phyloP scores from a whole-genome alignment of 2,888 invertebrate genomes.

The Melieria crassipennis region DNA sequence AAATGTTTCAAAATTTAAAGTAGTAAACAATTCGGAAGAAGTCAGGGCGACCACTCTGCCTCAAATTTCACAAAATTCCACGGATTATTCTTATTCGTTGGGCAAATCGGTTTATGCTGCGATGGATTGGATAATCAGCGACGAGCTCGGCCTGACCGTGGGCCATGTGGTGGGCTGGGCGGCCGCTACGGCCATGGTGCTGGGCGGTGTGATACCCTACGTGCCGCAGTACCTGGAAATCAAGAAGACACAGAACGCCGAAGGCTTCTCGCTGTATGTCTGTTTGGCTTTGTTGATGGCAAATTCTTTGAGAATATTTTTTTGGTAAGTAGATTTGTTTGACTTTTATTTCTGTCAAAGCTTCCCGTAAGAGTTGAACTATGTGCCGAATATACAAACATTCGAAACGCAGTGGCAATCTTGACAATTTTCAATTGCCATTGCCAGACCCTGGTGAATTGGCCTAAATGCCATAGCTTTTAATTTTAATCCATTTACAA shows the following conservation, averaged over 20 bases:
- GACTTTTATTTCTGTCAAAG: too few relatives aligned
- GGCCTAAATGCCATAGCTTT: too few relatives aligned
- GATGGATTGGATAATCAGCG: slow-evolving; percentile 84
- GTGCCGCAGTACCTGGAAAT: slow-evolving; percentile 97
- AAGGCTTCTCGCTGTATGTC: slow-evolving; percentile 97
- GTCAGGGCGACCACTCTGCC: too few relatives aligned
- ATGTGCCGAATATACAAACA: too few relatives aligned
- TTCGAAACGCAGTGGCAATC: too few relatives aligned
- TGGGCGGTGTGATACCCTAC: slow-evolving; percentile 95
- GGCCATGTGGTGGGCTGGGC: slow-evolving; percentile 81
- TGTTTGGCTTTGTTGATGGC: slow-evolving; percentile 95
- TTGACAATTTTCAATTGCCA: too few relatives aligned
- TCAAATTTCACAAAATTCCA: too few relatives aligned
- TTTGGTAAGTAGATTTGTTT: slow-evolving; percentile 80
- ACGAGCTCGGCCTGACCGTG: slow-evolving; percentile 78
- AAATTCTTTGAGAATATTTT: slow-evolving; percentile 95
- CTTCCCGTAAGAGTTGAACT: too few relatives aligned
- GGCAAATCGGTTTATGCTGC: too few relatives aligned
- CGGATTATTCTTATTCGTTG: too few relatives aligned
- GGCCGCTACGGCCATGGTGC: slow-evolving; percentile 89
- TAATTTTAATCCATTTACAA: too few relatives aligned
- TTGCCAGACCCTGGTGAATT: too few relatives aligned
- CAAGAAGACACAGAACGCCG: slow-evolving; percentile 87
- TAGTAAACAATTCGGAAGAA: neutral
- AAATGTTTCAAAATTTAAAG: slow-evolving; percentile 2